Base-by-base conservation (phyloP, 2,797 vertebrate genomes). In the Lagocephalus sceleratus region DNA sequence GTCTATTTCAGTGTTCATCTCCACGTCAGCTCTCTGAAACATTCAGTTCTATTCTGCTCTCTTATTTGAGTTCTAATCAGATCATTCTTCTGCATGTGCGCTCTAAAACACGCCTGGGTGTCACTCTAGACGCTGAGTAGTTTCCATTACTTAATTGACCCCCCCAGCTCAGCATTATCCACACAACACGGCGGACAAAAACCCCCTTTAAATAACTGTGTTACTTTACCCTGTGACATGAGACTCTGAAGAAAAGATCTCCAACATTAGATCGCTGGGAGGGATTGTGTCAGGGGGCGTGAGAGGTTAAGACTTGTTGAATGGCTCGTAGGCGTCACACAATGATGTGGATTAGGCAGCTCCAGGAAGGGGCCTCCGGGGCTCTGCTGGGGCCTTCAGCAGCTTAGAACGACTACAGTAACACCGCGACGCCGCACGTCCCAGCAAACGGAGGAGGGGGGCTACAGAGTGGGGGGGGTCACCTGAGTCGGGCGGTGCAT, bases 301-400 rank as follows among this genome's bases (percentile, higher is more conserved):
- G 66, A 81, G 82, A 74, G 85, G 86, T 88, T 84, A 85, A 87
- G 75, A 85, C 81, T 70, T 65, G 74, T 72, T 87, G 81, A 83
- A 86, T 86, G 64, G 84, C 81, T 78, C 66, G 46, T 76, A 57
- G 79, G 75, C 72, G 65, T 82, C 74, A 59, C 77, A 88, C 86
- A 88, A 85, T 85, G 84, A 79, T 66, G 74, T 71, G 84, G 86
- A 89, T 89, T 89, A 89, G 73, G 69, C 78, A 50, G 70, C 79
- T 77, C 76, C 80, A 76, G 77, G 83, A 68, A 72, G 61, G 44
- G 79, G 82, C 76, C 79, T 85, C 81, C 67, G 47, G 64, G 66
- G 82, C 85, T 83, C 85, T 82, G 73, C 78, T 64, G 63, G 72
- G 81, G 73, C 68, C 75, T 85, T 87, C 84, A 78, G 84, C 78